Evolutionary conservation across 2,888 invertebrate genomes (phyloP), one percentile per base, ranked within the genome.

Genomic region (Pammene fasciana): DNA sequence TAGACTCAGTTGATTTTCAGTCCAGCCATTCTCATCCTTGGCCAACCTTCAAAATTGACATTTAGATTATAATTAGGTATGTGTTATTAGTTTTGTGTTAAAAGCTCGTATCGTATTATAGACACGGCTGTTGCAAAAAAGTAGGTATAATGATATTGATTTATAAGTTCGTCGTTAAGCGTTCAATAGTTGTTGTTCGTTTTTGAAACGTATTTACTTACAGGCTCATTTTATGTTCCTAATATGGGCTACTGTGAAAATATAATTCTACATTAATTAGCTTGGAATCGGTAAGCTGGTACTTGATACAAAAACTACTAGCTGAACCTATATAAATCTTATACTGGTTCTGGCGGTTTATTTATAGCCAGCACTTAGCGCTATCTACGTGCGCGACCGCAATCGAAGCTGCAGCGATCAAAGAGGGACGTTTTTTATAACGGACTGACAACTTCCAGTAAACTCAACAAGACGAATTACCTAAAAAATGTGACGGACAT

Each of bases 401-500:
- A 55, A 41, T 43, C 65, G 60, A 70, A 48, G 65, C 48, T 70
- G 60, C 65, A 61, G 61, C 61, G 55, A 48, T 70, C 61, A 56
- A 70, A 59, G 61, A 50, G 65, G 55, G 66, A 56, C 66, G 55
- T 66, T 65, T 70, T 70, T 70, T 66, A 56, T 61, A 70, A 70
- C 55, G 48, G 61, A 36, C 61, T 56, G 66, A 66, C 70, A 50
- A 66, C 61, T 70, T 70, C 66, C 70, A 70, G 68, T 68, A 65
- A 62, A 64, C 62, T 54, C 70, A 64, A 67, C 67, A 60, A 65
- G 65, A 68, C 67, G 71, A 71, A 71, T 71, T 67, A 65, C 65
- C 70, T 79, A 72, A 73, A 73, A 73, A 73, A 71, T 73, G 68
- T 72, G 71, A 71, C 71, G 70, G 71, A 73, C 72, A 71, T 73